These are phyloP conservation scores for Poeciliopsis retropinna DNA, from an alignment of 2,113 vertebrate genomes.

Conservation along the genomic window DNA sequence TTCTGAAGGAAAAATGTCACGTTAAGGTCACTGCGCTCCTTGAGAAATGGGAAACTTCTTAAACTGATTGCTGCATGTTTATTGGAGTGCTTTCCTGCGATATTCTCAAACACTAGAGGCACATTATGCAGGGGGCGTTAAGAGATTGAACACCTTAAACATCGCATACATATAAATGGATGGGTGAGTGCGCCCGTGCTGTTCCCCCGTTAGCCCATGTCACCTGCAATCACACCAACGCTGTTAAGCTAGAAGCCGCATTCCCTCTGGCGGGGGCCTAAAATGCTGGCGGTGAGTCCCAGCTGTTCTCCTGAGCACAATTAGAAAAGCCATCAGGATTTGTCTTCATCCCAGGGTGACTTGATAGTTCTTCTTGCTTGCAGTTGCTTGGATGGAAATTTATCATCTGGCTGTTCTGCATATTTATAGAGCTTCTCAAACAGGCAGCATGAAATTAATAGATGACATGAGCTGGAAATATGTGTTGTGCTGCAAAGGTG, in stretches of 20 bases:
- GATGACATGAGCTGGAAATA: slow-evolving; percentile 37
- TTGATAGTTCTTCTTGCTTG: slow-evolving; percentile 55
- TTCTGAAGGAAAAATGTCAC: slow-evolving; percentile 14
- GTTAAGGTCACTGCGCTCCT: slow-evolving; percentile 29
- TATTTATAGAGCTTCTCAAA: slow-evolving; percentile 67
- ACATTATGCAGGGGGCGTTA: slow-evolving; percentile 23
- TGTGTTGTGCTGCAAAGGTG: slow-evolving; percentile 40
- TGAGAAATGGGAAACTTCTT: slow-evolving; percentile 11
- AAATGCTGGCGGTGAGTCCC: slow-evolving; percentile 43
- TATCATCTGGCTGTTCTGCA: slow-evolving; percentile 59
- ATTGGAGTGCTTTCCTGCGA: slow-evolving; percentile 24
- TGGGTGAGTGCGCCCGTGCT: slow-evolving; percentile 39
- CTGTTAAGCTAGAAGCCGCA: slow-evolving; percentile 39
- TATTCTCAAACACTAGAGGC: slow-evolving; percentile 1
- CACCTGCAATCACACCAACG: slow-evolving; percentile 37
- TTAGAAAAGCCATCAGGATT: slow-evolving; percentile 67
- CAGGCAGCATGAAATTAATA: slow-evolving; percentile 59
- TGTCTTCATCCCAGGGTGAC: slow-evolving; percentile 64
- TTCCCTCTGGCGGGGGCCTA: slow-evolving; percentile 32
- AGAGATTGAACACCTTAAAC: slow-evolving; percentile 14
- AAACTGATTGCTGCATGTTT: slow-evolving; percentile 22
- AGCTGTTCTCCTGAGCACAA: slow-evolving; percentile 51
- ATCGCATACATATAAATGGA: slow-evolving; percentile 26
- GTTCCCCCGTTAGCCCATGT: slow-evolving; percentile 39
- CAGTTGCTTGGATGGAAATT: slow-evolving; percentile 48